Evolutionary conservation across 2,113 vertebrate genomes (phyloP).

Genomic region (Zosterops hypoxanthus): DNA sequence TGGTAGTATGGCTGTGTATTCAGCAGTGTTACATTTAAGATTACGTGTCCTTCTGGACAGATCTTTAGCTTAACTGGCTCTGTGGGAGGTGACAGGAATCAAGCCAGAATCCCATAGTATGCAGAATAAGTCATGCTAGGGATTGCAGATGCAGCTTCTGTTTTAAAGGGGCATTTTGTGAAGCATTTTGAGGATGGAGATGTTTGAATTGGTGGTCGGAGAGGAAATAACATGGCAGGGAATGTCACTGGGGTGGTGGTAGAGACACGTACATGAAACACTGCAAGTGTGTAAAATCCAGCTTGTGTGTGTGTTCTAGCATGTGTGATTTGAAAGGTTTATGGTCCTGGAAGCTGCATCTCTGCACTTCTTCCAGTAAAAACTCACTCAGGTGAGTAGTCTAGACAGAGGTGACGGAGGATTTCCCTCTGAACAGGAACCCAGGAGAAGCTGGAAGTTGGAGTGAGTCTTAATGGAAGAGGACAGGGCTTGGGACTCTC

Average conservation of each 20-base stretch:
- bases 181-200: background rate
- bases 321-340: background rate
- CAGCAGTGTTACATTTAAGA: background rate
- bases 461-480: background rate
- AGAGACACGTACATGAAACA: background rate
- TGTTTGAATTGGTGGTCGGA: background rate
- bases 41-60: slow-evolving; percentile 4
- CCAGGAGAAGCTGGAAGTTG: background rate
- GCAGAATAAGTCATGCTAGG: background rate
- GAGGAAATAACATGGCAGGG: background rate
- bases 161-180: background rate
- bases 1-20: background rate
- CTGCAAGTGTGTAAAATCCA: background rate
- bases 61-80: slow-evolving; percentile 9
- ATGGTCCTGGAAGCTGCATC: background rate
- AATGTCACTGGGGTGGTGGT: background rate
- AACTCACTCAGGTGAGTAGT: slow-evolving; percentile 25
- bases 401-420: slow-evolving; percentile 45
- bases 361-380: background rate
- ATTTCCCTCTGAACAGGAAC: slow-evolving; percentile 7
- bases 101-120: background rate
- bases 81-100: background rate
- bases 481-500: background rate
- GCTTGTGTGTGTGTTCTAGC: background rate
- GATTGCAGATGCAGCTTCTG: background rate